Evolutionary conservation across 2,113 vertebrate genomes (phyloP), one percentile per base, ranked within the genome.

Genomic region (Oncorhynchus kisutch): DNA sequence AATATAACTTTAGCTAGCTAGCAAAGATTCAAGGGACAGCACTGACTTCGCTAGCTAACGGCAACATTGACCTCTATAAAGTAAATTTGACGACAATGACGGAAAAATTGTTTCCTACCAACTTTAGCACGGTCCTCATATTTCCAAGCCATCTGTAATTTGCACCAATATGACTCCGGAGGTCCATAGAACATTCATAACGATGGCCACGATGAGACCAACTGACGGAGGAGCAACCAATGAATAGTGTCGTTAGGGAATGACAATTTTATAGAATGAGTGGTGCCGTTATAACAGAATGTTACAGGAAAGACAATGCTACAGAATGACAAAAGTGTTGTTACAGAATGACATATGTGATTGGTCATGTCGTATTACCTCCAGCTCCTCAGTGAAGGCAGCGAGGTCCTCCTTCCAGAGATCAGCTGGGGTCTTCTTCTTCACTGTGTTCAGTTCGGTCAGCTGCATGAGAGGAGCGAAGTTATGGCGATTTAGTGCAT

Each of bases 381-480:
- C 94, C 0, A 99, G 92, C 75, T 97, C 95, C 82, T 96, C 96
- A 13, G 95, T 54, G 79, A 99, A 99, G 75, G 79, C 92, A 82
- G 94, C 94, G 14, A 99, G 94, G 75, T 99, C 97, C 81, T 94
- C 95, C 85, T 83, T 97, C 97, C 97, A 99, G 69, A 99, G 84
- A 75, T 99, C 95, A 59, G 85, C 2, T 8, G 96, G 92, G 72
- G 20, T 86, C 90, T 95, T 98, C 76, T 70, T 78, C 80, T 96
- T 95, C 4, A 99, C 90, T 20, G 88, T 88, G 78, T 94, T 91
- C 79, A 99, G 89, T 78, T 99, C 98, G 0, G 87, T 88, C 71
- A 91, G 0, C 93, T 94, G 71, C 2, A 75, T 4, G 60, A 14
- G 83, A 31, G 7, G n/a, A 68, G 3, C 73, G 8, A 25, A 70